These are phyloP conservation scores for Leptocoma aspasia DNA, from an alignment of 2,113 vertebrate genomes.

Conservation along the genomic window DNA sequence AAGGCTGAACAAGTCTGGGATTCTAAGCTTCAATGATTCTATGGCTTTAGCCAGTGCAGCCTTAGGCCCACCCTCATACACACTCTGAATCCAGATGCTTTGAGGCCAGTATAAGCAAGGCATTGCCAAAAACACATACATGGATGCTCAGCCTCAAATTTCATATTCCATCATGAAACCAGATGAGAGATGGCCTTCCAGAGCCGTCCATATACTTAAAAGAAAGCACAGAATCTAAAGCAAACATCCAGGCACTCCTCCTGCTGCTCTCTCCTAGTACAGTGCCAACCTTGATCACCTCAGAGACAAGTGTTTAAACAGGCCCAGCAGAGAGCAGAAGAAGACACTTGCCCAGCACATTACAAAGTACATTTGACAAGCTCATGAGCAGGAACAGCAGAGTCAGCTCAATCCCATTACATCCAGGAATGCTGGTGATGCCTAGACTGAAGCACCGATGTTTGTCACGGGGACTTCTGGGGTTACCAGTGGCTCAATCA, in stretches of 20 bases:
- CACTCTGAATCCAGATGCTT: neutral
- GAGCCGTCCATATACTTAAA: neutral
- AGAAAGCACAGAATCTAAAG: neutral
- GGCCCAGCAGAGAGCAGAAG: neutral
- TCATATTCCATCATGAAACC: neutral
- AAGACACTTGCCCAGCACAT: neutral
- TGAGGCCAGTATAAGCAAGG: neutral
- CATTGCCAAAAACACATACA: neutral
- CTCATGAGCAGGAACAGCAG: neutral
- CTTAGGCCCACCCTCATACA: neutral
- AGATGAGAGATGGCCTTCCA: neutral
- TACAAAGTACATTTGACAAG: neutral
- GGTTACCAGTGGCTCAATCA: neutral
- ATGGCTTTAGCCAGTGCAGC: neutral
- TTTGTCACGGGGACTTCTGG: neutral
- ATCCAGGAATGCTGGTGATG: neutral
- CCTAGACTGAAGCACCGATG: rapidly evolving
- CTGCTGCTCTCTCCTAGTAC: neutral
- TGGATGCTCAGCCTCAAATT: neutral
- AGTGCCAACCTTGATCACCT: neutral
- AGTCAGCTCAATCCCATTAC: neutral
- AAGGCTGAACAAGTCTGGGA: neutral
- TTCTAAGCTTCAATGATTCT: neutral
- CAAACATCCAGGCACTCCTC: neutral
- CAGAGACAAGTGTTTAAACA: neutral